Conservation (phyloP, 2,888 invertebrate species). For the Pimpla rufipes region DNA sequence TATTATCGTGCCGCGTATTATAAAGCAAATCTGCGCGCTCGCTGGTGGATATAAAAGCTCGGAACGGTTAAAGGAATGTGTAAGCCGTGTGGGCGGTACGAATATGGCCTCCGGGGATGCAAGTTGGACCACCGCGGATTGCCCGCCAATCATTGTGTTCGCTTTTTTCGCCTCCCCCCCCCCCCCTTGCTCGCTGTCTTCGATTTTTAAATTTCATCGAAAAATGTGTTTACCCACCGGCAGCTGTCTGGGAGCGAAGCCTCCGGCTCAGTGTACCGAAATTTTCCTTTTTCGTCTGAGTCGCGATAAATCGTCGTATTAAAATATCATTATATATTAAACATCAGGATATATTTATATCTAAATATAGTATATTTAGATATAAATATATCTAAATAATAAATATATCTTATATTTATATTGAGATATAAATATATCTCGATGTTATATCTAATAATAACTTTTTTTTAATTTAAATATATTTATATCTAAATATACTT, state of each 20-base stretch:
- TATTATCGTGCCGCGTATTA: slow-evolving; percentile 30
- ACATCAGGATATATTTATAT: no score
- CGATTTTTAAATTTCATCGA: background rate
- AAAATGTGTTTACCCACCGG: background rate
- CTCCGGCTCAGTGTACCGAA: background rate
- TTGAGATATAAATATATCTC: no score
- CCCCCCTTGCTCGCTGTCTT: no score
- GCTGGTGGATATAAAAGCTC: slow-evolving; percentile 12
- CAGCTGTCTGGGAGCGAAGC: background rate
- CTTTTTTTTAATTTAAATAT: no score
- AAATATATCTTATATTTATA: no score
- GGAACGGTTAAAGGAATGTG: background rate
- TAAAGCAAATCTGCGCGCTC: slow-evolving; percentile 11
- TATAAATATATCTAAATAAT: no score
- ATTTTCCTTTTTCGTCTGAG: background rate
- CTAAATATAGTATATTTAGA: no score
- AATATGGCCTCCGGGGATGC: slow-evolving; percentile 3
- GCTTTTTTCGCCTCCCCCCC: background rate
- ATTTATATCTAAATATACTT: no score
- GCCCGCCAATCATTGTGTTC: background rate
- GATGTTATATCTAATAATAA: no score
- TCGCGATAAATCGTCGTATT: no score
- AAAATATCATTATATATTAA: no score
- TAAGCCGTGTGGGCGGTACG: background rate
- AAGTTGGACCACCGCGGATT: background rate